Base-by-base conservation (phyloP, 2,113 vertebrate genomes). In the Lonchura striata region DNA sequence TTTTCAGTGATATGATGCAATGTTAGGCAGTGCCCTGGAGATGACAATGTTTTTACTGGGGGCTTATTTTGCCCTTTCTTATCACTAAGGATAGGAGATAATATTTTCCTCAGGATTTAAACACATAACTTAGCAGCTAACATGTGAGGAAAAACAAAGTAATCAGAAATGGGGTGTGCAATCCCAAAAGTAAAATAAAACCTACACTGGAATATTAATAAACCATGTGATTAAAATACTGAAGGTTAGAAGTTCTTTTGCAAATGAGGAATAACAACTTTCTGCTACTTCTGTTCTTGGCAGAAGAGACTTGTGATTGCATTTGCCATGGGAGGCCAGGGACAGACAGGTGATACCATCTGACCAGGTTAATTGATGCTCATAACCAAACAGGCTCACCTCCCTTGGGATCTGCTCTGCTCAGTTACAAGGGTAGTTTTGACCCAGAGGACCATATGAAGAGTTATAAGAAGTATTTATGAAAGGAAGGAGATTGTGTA, bases 161-260 rank as follows among this genome's bases (percentile, higher is more conserved):
- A 92, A 92, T 97, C 91, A 96, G 88, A 93, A 97, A 96, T 65
- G 70, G 96, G 97, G 97, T 93, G 97, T 96, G 89, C 74, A 86
- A 89, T 97, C 97, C 95, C 97, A 46, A 78, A 97, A 90, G 97
- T 84, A 85, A 96, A 97, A 96, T 94, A 82, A 96, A 94, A 92
- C 86, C 41, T 93, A 76, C 82, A 83, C 60, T 89, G 72, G 63
- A 94, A 95, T 85, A 92, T 4, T 80, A 91, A 92, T 95, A 93
- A 95, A 64, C 28, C 15, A 30, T 74, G 89, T 66, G 91, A 92
- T 92, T 86, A 88, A 97, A 96, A 91, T 86, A 92, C 46, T 85
- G 80, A 96, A 93, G 61, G 88, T 56, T 82, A 93, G 33, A 77
- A 92, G 50, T 88, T 70, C 30, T 70, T 86, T 79, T 83, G 65